phyloP scores from a whole-genome alignment of 1,140 invertebrate species.

The Aplysia californica region DNA sequence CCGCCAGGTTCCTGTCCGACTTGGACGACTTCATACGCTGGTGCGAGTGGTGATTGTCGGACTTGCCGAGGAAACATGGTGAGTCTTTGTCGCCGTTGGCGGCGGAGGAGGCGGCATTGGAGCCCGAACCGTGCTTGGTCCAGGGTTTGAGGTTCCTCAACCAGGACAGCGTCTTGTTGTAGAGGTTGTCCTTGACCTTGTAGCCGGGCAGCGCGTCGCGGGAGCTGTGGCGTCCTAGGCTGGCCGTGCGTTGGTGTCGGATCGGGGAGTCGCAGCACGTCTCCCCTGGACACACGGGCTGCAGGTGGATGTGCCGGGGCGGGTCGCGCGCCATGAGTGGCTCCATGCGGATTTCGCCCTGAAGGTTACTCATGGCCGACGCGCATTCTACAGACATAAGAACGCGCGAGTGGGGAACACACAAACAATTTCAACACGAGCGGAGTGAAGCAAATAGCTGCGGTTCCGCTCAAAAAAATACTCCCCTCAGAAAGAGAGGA shows the following conservation, averaged over 20 bases:
- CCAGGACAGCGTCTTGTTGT: constrained; percentile 43
- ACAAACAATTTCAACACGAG: too few species aligned
- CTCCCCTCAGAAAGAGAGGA: too few species aligned
- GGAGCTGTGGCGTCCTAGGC: not conserved
- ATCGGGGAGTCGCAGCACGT: not conserved
- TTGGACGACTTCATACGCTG: not conserved
- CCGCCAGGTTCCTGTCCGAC: constrained; percentile 6
- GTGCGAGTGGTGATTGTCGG: not conserved
- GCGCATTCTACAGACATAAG: too few species aligned
- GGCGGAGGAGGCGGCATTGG: not conserved
- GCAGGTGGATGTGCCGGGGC: not conserved
- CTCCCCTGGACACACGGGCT: not conserved
- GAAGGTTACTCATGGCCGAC: constrained; percentile 1
- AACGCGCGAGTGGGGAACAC: too few species aligned
- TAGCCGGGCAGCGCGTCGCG: not conserved
- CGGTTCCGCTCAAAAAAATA: too few species aligned
- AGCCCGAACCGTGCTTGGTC: constrained; percentile 19
- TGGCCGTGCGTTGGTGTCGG: not conserved
- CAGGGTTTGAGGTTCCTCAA: constrained; percentile 35
- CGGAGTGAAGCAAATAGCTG: too few species aligned
- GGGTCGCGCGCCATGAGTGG: not conserved
- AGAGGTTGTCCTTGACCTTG: constrained; percentile 33
- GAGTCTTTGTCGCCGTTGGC: not conserved
- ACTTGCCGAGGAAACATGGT: too few species aligned
- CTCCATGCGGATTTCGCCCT: constrained; percentile 3